A percentile compares a stretch with the other conserved stretches of the same genome.
Evolutionary conservation across 2,797 vertebrate genomes (phyloP).

Genomic region (Heliangelus exortis): DNA sequence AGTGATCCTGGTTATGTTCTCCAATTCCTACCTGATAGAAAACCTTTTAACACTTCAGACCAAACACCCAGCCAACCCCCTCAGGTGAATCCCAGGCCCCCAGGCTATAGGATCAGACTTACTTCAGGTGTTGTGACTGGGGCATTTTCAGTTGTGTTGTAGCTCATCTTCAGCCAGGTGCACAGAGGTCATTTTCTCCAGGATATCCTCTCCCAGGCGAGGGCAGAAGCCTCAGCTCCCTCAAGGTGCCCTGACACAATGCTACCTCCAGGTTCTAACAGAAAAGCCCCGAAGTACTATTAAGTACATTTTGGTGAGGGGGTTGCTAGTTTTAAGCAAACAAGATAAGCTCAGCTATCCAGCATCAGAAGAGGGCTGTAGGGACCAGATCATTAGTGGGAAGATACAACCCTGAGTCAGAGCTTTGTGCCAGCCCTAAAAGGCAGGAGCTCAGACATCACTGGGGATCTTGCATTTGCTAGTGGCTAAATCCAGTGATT

Average conservation of each 20-base stretch:
- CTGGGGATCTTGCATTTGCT: conserved; percentile 55
- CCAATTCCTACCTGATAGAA: neutral
- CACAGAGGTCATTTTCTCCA: neutral
- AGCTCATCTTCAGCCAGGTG: conserved; percentile 21
- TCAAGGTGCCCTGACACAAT: neutral
- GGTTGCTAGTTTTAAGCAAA: conserved; percentile 31
- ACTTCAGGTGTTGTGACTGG: conserved; percentile 20
- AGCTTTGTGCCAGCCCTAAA: conserved; percentile 64
- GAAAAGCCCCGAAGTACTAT: neutral
- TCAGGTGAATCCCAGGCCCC: neutral
- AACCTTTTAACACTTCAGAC: neutral
- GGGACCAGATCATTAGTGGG: conserved; percentile 56
- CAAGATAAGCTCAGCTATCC: conserved; percentile 15
- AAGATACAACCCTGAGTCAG: conserved; percentile 66
- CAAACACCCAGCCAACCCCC: neutral
- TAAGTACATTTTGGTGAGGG: neutral
- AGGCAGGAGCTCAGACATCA: conserved; percentile 67
- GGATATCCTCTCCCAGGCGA: neutral
- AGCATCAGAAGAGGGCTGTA: conserved; percentile 27
- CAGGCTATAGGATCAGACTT: conserved; percentile 10
- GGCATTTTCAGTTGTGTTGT: conserved; percentile 37
- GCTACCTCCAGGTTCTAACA: neutral
- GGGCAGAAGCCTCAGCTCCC: neutral
- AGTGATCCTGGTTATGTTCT: neutral
- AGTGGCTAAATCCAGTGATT: conserved; percentile 72